phyloP scores from a whole-genome alignment of 1,140 invertebrate species.

The Diabrotica undecimpunctata region DNA sequence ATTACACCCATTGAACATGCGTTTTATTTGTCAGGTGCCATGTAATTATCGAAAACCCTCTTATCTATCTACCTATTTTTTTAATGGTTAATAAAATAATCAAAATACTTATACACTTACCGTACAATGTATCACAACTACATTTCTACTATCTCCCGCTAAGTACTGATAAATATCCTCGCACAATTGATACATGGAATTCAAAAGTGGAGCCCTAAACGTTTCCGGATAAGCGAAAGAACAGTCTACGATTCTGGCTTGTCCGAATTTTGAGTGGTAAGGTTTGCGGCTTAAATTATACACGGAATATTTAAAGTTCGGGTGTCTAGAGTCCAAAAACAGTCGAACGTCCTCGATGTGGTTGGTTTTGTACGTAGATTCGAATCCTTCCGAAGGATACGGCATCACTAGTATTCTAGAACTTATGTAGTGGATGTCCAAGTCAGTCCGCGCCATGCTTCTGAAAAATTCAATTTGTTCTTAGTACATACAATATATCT shows the following conservation, averaged over 20 bases:
- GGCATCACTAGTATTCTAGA: constrained; percentile 88
- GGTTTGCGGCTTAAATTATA: constrained; percentile 74
- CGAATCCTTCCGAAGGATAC: constrained; percentile 89
- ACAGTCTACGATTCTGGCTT: constrained; percentile 62
- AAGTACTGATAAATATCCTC: constrained; percentile 86
- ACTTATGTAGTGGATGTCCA: constrained; percentile 89
- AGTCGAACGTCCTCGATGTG: constrained; percentile 86
- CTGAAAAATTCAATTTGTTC: constrained; percentile 51
- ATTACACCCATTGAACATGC: no score
- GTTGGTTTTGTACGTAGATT: constrained; percentile 88
- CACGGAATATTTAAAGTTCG: constrained; percentile 67
- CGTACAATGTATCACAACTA: constrained; percentile 83
- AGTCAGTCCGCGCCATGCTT: constrained; percentile 80
- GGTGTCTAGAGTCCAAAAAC: constrained; percentile 71
- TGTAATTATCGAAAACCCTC: no score
- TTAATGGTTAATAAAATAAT: no score
- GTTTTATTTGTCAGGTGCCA: no score
- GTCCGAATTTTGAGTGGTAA: constrained; percentile 53
- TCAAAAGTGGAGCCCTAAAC: constrained; percentile 69
- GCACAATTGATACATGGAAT: constrained; percentile 75
- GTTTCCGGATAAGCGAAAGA: constrained; percentile 60
- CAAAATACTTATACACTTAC: constrained; percentile 52
- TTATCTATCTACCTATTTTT: no score
- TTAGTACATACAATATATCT: no score
- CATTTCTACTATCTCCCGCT: constrained; percentile 73